Base-by-base conservation (phyloP, 2,113 vertebrate genomes). In the Suncus etruscus region DNA sequence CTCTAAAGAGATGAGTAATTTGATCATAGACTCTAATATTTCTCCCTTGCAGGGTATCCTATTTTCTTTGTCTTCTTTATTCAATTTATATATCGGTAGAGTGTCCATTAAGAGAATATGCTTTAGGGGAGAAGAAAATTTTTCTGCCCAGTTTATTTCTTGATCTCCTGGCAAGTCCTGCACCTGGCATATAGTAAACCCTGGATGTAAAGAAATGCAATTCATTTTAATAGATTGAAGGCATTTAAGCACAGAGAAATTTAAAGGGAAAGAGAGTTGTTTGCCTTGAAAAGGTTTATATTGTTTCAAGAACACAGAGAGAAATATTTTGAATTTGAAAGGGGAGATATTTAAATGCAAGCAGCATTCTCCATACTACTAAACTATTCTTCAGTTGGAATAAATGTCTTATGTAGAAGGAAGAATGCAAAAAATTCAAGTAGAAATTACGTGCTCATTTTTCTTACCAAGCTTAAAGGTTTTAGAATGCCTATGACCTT, bases 311-410 rank as follows among this genome's bases (percentile, higher is more conserved):
- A 39, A 39, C 65, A 77, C 32, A 79, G 6, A 86, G 29, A 72
- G 15, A 61, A 68, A 31, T n/a, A 77, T 9, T 20, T 24, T 77
- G 18, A 81, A 74, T 90, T 90, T 80, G 22, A 90, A 88, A 87
- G 29, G 54, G 39, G 1, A 2, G 6, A 39, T 50, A 68, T 63
- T 66, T 92, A 68, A 85, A 7, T 25, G 16, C 7, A 69, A 68
- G 16, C n/a, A 84, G 69, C 0, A 73, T 27, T 8, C 78, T 66
- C 25, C 11, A 45, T 68, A 50, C 12, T 25, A 32, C 14, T 20
- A 27, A 81, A 24, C 48, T 83, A 66, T 5, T 11, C 29, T 77
- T 78, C 24, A 18, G n/a, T 0, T 20, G 8, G 12, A 76, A 47
- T 20, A 91, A 31, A 14, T 90, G 24, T 45, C 27, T 63, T 45